Percentiles rank a stretch among this genome's conserved stretches.
phyloP scores from a whole-genome alignment of 64 coral and sea anemone species.

The Actinia equina region DNA sequence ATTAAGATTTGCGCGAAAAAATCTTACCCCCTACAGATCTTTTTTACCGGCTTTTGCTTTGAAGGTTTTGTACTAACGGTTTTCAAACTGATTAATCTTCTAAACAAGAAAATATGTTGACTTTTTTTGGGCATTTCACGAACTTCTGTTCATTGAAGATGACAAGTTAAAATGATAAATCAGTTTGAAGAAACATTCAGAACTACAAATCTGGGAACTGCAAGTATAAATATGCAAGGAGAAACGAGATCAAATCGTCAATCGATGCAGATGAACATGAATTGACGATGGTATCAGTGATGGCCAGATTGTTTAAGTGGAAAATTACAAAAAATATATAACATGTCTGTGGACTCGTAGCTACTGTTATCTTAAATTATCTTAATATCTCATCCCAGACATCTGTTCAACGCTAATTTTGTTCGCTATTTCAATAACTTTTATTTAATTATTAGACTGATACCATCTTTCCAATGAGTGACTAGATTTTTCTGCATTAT shows the following conservation, averaged over 20 bases:
- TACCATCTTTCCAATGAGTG: too few species aligned
- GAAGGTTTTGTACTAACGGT: background rate
- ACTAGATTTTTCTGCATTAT: too few species aligned
- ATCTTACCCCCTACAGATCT: background rate
- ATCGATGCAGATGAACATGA: background rate
- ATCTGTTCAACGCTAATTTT: too few species aligned
- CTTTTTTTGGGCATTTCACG: background rate
- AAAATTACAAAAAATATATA: background rate
- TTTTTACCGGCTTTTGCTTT: background rate
- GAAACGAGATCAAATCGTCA: too few species aligned
- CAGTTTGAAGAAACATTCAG: background rate
- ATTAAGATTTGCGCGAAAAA: background rate
- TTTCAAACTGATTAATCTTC: background rate
- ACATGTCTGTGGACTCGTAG: background rate
- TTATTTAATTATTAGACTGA: too few species aligned
- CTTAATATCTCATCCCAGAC: too few species aligned
- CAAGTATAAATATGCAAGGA: background rate
- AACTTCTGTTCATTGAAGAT: background rate
- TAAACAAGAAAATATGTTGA: background rate
- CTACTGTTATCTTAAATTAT: background rate
- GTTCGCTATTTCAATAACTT: too few species aligned
- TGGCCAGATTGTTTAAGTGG: background rate
- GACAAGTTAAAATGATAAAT: background rate
- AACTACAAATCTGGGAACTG: background rate
- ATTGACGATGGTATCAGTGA: background rate